Evolutionary conservation across 2,797 vertebrate species (phyloP), one percentile per base, ranked within the genome.

Genomic region (Manis crassicaudata): DNA sequence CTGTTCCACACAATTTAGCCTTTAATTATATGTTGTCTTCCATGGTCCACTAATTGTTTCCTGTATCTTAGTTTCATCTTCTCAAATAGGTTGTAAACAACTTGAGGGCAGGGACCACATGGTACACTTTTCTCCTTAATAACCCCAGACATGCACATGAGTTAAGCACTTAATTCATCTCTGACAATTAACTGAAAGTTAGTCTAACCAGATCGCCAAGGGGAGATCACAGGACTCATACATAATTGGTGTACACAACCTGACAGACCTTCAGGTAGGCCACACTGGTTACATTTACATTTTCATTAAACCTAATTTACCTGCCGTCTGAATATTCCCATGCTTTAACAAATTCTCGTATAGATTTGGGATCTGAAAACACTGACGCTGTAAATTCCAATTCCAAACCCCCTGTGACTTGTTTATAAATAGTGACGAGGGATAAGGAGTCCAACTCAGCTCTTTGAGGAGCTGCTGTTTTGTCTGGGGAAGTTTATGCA

Each of bases 401-500:
- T 93, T 91, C 58, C 80, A 54, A 65, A 82, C 73, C 70, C 50
- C 88, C 81, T 14, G 32, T 18, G 83, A 90, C 77, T 76, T 76
- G 13, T 58, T 89, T 54, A 50, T 76, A 81, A 96, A 63, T 40
- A 52, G 54, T 18, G 46, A 58, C 18, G 60, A 95, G 60, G 40
- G 58, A 58, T 35, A 10, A 88, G 18, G 79, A 46, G 10, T 63
- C 63, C 40, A 4, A 43, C 79, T 62, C 16, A 1, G 52, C 35
- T 86, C 63, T 92, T 86, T 63, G 2, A 21, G 67, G 32, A 96
- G 54, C 60, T 67, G 56, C 25, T 90, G n/a, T 37, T 94, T 65
- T 54, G 62, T 58, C 95, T 80, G 60, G 50, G 46, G 82, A 96
- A 96, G 91, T 82, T 93, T 96, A 98, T 96, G 95, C 96, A 97